Base-by-base conservation (phyloP, 2,888 invertebrate genomes). In the Aporophyla lueneburgensis region DNA sequence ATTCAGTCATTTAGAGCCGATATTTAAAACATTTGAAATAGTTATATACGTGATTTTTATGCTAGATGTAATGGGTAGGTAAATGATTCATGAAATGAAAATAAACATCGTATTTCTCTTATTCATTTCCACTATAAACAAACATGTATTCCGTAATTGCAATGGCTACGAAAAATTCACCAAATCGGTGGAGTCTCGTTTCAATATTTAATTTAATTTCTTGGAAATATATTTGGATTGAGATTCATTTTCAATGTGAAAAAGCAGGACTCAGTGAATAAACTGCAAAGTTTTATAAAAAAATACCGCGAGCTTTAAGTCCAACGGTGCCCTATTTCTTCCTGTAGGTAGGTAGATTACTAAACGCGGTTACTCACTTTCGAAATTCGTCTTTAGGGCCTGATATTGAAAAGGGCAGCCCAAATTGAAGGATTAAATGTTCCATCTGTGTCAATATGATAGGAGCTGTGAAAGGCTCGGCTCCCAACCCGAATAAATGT, bases 361-460 rank as follows among this genome's bases (percentile, higher is more conserved):
- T 70, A 73, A 84, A 81, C 58, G 71, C 61, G 82, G 85, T 85
- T 78, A 81, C 82, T 81, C 78, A 80, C 59, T 78, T 80, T 74
- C 63, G 43, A 81, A 87, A 87, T 87, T 87, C 85, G 70, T 87
- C 84, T 89, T 89, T 85, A 81, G 87, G 85, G 76, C 83, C 87
- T 86, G 89, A 92, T 90, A 93, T 93, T 91, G 91, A 92, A 93
- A 92, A 90, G 89, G 91, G 86, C 88, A 87, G 88, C 85, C 90
- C 89, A 92, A 93, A 95, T 94, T 93, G 93, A 93, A 92, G 93
- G 94, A 94, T 94, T 94, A 93, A 93, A 93, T 89, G 88, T 91
- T 91, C 90, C 88, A 92, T 90, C 94, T 95, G 94, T 92, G 94
- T 93, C 95, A 95, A 95, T 94, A 94, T 91, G 95, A 96, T 96